Evolutionary conservation across 2,113 vertebrate genomes (phyloP), one percentile per base, ranked within the genome.

Genomic region (Brachypteracias leptosomus): DNA sequence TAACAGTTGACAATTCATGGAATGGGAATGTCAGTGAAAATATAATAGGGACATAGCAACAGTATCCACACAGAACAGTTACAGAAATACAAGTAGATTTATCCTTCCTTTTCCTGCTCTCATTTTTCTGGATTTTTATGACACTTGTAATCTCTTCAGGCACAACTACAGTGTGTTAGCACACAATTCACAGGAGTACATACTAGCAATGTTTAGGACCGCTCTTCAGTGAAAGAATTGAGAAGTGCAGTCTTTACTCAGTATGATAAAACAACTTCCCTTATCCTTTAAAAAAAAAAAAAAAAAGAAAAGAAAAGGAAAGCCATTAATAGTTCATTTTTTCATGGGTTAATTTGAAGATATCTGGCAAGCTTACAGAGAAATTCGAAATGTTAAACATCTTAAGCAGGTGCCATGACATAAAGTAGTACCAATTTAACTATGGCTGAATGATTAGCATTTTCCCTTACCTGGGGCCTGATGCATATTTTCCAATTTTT

Each of bases 321-420:
- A 81, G 3, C 2, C 12, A 35, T 46, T 35, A 6, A 31, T 16
- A 31, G 11, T 10, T 62, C 2, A 3, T 20, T 49, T 96, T 81
- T 66, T 62, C 11, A 94, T 79, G 86, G n/a, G 49, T 67, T 97
- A 79, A 73, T 81, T 77, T 94, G 70, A 97, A 97, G 93, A 73
- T 40, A 79, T 44, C 76, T 97, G 87, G 63, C 91, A 96, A 85
- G 29, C 28, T 93, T 86, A 96, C 92, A 83, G 95, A 95, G 86
- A 93, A 96, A 94, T 77, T 72, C 81, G 66, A 95, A 85, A 83
- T 57, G 44, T 49, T 85, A 71, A 95, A 88, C 46, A 78, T 80
- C 33, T 81, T 96, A 82, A 92, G 82, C 76, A 96, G 76, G 62
- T 96, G 67, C 61, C 62, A 65, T 75, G 80, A 88, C 74, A 83